phyloP scores from a whole-genome alignment of 1,140 invertebrate genomes.

The Pseudomyrmex dendroicus region DNA sequence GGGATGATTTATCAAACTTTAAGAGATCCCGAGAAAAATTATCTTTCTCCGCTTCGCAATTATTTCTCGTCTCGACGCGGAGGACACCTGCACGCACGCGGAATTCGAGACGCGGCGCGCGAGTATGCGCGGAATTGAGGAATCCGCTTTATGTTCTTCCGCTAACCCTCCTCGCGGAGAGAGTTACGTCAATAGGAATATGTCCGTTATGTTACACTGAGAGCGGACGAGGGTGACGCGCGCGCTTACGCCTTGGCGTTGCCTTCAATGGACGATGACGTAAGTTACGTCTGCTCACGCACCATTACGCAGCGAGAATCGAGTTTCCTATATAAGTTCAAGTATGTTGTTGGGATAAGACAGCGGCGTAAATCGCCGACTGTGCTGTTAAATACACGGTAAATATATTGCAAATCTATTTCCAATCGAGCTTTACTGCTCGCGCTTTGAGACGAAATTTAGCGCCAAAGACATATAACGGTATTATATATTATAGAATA shows the following conservation, averaged over 20 bases:
- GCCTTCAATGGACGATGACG: slow-evolving; percentile 57
- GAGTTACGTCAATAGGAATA: slow-evolving; percentile 56
- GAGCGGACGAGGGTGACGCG: slow-evolving; percentile 42
- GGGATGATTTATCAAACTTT: slow-evolving; percentile 70
- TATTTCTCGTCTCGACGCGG: slow-evolving; percentile 17
- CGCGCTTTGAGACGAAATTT: no score
- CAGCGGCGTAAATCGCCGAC: no score
- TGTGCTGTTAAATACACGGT: no score
- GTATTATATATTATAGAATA: no score
- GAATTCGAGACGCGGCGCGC: slow-evolving; percentile 44
- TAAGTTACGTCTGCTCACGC: slow-evolving; percentile 57
- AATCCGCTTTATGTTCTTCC: slow-evolving; percentile 14
- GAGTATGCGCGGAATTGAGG: slow-evolving; percentile 51
- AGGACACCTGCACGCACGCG: neutral
- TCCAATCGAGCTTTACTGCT: no score
- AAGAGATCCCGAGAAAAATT: slow-evolving; percentile 12
- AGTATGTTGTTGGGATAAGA: neutral
- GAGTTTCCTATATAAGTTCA: slow-evolving; percentile 35
- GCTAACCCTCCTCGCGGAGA: neutral
- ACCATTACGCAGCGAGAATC: slow-evolving; percentile 38
- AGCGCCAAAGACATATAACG: no score
- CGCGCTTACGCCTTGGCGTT: slow-evolving; percentile 26
- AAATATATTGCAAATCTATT: no score
- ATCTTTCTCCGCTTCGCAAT: slow-evolving; percentile 2
- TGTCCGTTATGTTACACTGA: slow-evolving; percentile 26